Conservation (phyloP, 2,888 invertebrate genomes). For the Epirrhoe tristata region DNA sequence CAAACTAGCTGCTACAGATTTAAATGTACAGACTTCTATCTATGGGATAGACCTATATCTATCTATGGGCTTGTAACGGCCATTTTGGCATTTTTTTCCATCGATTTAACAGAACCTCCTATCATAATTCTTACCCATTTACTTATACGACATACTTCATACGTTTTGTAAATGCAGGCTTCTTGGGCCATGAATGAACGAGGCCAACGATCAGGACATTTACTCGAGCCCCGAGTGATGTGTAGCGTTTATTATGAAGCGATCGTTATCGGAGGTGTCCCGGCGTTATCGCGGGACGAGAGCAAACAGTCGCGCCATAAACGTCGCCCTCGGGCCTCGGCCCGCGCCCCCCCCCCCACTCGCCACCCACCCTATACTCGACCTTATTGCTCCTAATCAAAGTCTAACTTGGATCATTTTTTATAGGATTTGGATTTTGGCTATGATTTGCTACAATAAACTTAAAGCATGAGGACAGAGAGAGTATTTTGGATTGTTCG, state of each 20-base stretch:
- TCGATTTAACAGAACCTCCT: too few relatives aligned
- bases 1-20: too few relatives aligned
- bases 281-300: constrained; percentile 39
- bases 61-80: too few relatives aligned
- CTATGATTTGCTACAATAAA: constrained; percentile 13
- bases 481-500: constrained; percentile 13
- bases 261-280: constrained; percentile 30
- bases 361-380: constrained; percentile 7
- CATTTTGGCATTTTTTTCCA: too few relatives aligned
- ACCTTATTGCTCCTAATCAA: constrained; percentile 8
- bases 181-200: background rate
- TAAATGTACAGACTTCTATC: too few relatives aligned
- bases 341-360: too few relatives aligned
- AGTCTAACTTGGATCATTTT: constrained; percentile 9
- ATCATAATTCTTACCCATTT: too few relatives aligned
- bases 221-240: constrained; percentile 14
- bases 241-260: constrained; percentile 17
- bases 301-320: constrained; percentile 43
- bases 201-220: background rate
- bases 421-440: background rate
- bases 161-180: background rate
- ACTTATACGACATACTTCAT: too few relatives aligned
- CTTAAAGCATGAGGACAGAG: constrained; percentile 11
- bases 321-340: constrained; percentile 9
- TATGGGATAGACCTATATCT: too few relatives aligned